Evolutionary conservation across 2,797 vertebrate genomes (phyloP), one percentile per base, ranked within the genome.

Genomic region (Chaunax sp.): DNA sequence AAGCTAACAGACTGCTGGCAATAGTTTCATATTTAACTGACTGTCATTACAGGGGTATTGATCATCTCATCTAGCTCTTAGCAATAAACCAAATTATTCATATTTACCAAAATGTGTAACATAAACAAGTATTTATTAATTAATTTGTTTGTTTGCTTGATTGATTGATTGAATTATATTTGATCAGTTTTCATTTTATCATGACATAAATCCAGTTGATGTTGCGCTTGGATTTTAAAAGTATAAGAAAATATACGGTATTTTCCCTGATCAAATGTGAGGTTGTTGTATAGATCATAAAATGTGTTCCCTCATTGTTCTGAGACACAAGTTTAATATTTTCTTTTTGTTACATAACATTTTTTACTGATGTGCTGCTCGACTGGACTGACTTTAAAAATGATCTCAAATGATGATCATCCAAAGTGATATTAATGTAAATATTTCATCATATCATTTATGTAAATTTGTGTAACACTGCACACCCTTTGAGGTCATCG

Each of bases 211-310:
- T 55, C 15, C 1, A 23, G 16, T 62, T 25, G 15, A 37, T 65
- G n/a, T 16, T 54, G 7, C 16, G 35, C 3, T 28, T 23, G 5
- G 10, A 47, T 50, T 61, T 64, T 60, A 69, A 67, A 43, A 40
- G 5, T 8, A n/a, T 51, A 41, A 62, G 12, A 28, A 51, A 49
- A 51, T 14, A 44, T 25, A 30, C 5, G 9, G 16, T 54, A 47
- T 54, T 67, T 51, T n/a, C n/a, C n/a, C 3, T 66, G 53, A 50
- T 26, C 20, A 47, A 3, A 12, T 50, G 15, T 76, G n/a, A 57
- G 7, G 18, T 30, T 66, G 23, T 77, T 81, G 67, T 86, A 74
- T 8, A 73, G 52, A 80, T 57, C 7, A 45, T 54, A 35, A 2
- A 28, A 35, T 61, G n/a, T 54, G 62, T 61, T 51, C 57, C 37